These are phyloP conservation scores for Drosophila miranda DNA, from an alignment of 1,140 invertebrate genomes.

Conservation along the genomic window DNA sequence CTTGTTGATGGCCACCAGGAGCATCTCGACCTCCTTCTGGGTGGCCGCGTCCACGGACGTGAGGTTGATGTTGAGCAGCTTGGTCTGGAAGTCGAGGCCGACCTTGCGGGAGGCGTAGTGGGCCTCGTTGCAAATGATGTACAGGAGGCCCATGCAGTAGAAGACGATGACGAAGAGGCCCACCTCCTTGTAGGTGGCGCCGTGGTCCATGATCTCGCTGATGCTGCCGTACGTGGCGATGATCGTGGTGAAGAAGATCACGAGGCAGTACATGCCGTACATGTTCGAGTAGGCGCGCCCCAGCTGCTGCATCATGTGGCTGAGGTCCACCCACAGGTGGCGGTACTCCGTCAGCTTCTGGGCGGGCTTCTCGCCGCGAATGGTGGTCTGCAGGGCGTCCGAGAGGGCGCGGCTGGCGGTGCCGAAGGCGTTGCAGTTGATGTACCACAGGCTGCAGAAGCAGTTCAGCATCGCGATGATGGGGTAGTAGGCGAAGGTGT, in stretches of 20 bases:
- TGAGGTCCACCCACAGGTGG: constrained; percentile 87
- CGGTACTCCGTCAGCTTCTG: constrained; percentile 86
- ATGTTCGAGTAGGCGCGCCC: constrained; percentile 87
- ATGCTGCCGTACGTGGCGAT: constrained; percentile 86
- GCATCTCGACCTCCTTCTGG: constrained; percentile 87
- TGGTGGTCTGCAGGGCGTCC: constrained; percentile 84
- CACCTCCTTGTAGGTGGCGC: constrained; percentile 87
- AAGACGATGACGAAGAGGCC: constrained; percentile 87
- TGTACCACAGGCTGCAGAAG: constrained; percentile 86
- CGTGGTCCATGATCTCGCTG: constrained; percentile 87
- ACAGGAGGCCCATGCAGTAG: constrained; percentile 87
- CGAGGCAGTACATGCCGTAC: constrained; percentile 88
- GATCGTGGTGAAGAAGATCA: constrained; percentile 87
- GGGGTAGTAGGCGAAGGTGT: constrained; percentile 87
- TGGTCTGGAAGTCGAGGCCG: constrained; percentile 86
- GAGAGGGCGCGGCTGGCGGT: constrained; percentile 85
- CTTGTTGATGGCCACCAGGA: constrained; percentile 87
- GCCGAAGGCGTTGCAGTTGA: constrained; percentile 87
- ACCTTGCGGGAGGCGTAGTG: constrained; percentile 87
- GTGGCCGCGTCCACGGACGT: constrained; percentile 85
- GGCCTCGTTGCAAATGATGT: constrained; percentile 87
- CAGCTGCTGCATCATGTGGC: constrained; percentile 88
- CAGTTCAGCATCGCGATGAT: constrained; percentile 88
- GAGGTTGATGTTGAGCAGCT: constrained; percentile 86
- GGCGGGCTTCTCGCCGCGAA: constrained; percentile 85